Percentiles rank a stretch among this genome's conserved stretches.
Conservation (phyloP, 2,113 vertebrate species). For the Myiozetetes cayanensis region DNA sequence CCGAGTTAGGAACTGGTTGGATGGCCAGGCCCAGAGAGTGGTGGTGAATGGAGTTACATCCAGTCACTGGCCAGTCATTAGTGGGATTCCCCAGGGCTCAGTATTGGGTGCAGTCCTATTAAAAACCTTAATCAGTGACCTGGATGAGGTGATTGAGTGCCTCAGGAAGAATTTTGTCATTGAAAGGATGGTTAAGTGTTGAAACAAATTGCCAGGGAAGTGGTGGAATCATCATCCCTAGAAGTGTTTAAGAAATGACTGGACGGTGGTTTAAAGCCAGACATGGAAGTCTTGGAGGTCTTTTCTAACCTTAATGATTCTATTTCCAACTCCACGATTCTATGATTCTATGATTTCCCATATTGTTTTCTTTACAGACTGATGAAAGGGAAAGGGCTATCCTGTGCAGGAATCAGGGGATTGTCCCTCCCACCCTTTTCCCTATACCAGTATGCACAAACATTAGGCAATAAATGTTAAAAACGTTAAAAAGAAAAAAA, state of each 20-base stretch:
- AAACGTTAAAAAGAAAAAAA: background rate
- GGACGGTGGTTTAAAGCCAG: background rate
- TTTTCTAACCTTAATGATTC: background rate
- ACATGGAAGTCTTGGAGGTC: background rate
- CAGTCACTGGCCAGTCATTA: accelerated
- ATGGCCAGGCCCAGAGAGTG: background rate
- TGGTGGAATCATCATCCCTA: background rate
- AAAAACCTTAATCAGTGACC: background rate
- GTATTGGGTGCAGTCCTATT: background rate
- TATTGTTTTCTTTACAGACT: background rate
- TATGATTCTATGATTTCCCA: background rate
- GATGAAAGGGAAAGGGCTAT: background rate
- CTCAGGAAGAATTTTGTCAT: background rate
- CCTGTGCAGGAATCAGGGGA: accelerated
- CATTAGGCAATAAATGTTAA: background rate
- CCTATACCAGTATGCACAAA: background rate
- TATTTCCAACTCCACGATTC: too few species aligned
- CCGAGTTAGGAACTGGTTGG: background rate
- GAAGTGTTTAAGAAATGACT: accelerated
- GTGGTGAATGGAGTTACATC: background rate
- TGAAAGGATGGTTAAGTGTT: too few species aligned
- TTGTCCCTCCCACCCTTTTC: background rate
- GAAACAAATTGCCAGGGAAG: background rate
- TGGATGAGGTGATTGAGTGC: accelerated
- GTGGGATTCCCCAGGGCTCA: background rate